Percentiles rank a stretch among this genome's conserved stretches.
These are phyloP conservation scores for Sicus ferrugineus DNA, from an alignment of 2,888 invertebrate genomes.

Conservation along the genomic window DNA sequence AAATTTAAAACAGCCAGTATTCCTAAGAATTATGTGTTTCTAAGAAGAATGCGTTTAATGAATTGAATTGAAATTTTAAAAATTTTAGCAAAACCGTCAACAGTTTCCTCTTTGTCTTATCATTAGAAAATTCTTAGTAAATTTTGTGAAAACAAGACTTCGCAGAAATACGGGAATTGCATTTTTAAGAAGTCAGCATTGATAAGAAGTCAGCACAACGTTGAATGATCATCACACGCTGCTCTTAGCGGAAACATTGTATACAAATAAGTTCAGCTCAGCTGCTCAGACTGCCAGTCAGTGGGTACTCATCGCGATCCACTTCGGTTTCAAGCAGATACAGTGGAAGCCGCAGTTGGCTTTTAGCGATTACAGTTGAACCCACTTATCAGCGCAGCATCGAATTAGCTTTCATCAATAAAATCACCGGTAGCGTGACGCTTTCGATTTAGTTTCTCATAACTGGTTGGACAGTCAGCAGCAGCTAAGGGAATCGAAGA, in stretches of 20 bases:
- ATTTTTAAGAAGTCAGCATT: not conserved
- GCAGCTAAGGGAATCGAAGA: not conserved
- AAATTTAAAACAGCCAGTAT: no score
- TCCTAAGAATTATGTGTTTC: not conserved
- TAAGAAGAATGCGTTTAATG: not conserved
- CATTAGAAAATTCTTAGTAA: slow-evolving; percentile 4
- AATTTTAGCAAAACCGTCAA: not conserved
- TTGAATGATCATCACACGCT: not conserved
- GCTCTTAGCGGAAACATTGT: slow-evolving; percentile 6
- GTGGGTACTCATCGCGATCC: not conserved
- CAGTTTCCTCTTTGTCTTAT: not conserved
- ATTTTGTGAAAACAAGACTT: not conserved
- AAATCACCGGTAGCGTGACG: slow-evolving; percentile 38
- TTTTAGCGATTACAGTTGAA: not conserved
- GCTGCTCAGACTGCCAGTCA: not conserved
- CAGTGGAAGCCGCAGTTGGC: not conserved
- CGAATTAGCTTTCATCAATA: slow-evolving; percentile 32
- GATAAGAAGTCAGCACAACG: not conserved
- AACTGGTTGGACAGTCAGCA: slow-evolving; percentile 32
- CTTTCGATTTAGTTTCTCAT: slow-evolving; percentile 40
- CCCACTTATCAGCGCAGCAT: not conserved
- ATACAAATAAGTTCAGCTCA: slow-evolving; percentile 17
- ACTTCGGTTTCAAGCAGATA: not conserved
- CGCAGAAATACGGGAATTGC: not conserved
- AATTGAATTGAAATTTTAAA: not conserved